Evolutionary conservation across 2,888 invertebrate genomes (phyloP).

Genomic region (Drosophila seclusa): DNA sequence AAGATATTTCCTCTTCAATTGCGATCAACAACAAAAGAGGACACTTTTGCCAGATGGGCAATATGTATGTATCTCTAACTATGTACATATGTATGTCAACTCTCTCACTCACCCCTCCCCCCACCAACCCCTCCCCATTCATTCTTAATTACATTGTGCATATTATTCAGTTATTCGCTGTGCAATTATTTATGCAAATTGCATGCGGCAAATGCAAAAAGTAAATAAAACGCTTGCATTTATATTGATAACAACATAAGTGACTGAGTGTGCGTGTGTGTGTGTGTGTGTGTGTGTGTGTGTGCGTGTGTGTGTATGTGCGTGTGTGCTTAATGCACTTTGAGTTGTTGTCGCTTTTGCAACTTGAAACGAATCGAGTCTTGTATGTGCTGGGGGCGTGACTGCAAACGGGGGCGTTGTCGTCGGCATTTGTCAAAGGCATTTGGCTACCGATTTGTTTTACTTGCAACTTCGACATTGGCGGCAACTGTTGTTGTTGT

Average conservation of each 20-base stretch:
- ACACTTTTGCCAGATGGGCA: conserved; percentile 13
- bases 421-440: conserved; percentile 75
- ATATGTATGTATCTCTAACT: background rate
- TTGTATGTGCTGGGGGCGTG: conserved; percentile 46
- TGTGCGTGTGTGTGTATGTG: conserved; percentile 17
- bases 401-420: conserved; percentile 27
- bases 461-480: conserved; percentile 65
- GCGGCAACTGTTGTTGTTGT: conserved; percentile 48
- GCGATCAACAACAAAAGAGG: conserved; percentile 1
- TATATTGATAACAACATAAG: conserved; percentile 73
- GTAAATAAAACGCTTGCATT: conserved; percentile 42
- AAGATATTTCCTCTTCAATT: background rate
- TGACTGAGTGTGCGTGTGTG: conserved; percentile 9
- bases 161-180: conserved; percentile 50
- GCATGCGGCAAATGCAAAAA: conserved; percentile 66
- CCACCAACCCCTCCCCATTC: background rate
- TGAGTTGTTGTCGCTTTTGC: conserved; percentile 50
- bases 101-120: background rate
- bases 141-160: conserved; percentile 5
- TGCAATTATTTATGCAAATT: conserved; percentile 76
- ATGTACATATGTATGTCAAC: background rate
- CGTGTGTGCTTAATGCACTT: conserved; percentile 45
- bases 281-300: conserved; percentile 1
- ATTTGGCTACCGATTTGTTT: conserved; percentile 64
- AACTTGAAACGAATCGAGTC: conserved; percentile 65